These are phyloP conservation scores for Macropus fuliginosus DNA, from an alignment of 2,797 vertebrate genomes.

Conservation along the genomic window DNA sequence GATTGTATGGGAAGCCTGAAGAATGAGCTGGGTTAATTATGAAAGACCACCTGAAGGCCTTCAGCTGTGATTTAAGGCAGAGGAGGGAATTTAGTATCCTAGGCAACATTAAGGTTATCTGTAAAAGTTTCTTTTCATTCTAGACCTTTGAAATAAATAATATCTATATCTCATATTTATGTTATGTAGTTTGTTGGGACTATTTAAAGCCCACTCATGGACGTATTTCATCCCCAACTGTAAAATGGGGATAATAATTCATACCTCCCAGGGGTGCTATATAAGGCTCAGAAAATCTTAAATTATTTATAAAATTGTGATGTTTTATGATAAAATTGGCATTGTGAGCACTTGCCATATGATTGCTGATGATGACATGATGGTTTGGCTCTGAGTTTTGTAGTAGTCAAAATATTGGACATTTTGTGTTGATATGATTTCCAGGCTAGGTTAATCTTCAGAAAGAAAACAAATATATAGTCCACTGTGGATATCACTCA, in stretches of 20 bases:
- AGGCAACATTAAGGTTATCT: background rate
- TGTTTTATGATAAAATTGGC: background rate
- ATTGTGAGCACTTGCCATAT: background rate
- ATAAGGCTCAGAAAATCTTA: background rate
- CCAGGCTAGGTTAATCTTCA: background rate
- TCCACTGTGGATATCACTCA: background rate
- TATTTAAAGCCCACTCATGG: background rate
- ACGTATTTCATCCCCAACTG: background rate
- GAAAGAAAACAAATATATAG: background rate
- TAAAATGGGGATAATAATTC: background rate
- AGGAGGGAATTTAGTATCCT: background rate
- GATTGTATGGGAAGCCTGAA: background rate
- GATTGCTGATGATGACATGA: background rate
- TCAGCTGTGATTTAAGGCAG: background rate
- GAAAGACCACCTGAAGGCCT: background rate
- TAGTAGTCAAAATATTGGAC: background rate
- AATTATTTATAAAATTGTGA: background rate
- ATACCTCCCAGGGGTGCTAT: background rate
- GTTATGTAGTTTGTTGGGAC: background rate
- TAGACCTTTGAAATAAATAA: background rate
- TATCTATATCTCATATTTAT: background rate
- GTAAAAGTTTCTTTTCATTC: background rate
- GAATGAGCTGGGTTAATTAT: background rate
- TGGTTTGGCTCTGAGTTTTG: background rate
- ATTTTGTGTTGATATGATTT: background rate